Conservation (phyloP, 23 tunicate genomes). For the Corella eumyota region DNA sequence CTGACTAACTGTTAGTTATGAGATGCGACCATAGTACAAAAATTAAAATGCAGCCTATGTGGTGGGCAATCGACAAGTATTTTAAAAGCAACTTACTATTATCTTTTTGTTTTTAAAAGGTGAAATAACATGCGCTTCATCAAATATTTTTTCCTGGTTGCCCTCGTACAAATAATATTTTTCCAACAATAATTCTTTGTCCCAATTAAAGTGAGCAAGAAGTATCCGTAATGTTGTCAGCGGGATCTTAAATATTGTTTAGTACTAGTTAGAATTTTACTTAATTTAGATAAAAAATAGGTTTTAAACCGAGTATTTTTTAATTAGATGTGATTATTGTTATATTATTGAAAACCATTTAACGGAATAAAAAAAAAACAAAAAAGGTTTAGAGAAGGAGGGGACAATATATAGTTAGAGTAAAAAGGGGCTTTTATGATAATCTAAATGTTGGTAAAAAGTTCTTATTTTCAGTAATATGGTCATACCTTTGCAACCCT, state of each 20-base stretch:
- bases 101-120: slow-evolving; percentile 15
- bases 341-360: no score
- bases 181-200: slow-evolving; percentile 59
- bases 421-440: no score
- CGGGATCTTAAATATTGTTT: slow-evolving; percentile 23
- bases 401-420: no score
- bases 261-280: not conserved
- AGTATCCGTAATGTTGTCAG: slow-evolving; percentile 44
- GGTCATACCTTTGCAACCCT: no score
- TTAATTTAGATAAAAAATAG: no score
- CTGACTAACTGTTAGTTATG: no score
- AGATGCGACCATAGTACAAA: not conserved
- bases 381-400: no score
- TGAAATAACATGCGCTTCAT: slow-evolving; percentile 66
- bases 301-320: no score
- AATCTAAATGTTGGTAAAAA: no score
- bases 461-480: no score
- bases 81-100: not conserved
- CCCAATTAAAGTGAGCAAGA: slow-evolving; percentile 79
- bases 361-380: no score
- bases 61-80: not conserved
- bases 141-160: slow-evolving; percentile 61
- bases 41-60: not conserved
- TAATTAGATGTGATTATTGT: no score
- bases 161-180: slow-evolving; percentile 69